Percentiles rank a stretch among this genome's conserved stretches.
These are phyloP conservation scores for Sciurus carolinensis DNA, from an alignment of 2,797 vertebrate species.

Conservation along the genomic window DNA sequence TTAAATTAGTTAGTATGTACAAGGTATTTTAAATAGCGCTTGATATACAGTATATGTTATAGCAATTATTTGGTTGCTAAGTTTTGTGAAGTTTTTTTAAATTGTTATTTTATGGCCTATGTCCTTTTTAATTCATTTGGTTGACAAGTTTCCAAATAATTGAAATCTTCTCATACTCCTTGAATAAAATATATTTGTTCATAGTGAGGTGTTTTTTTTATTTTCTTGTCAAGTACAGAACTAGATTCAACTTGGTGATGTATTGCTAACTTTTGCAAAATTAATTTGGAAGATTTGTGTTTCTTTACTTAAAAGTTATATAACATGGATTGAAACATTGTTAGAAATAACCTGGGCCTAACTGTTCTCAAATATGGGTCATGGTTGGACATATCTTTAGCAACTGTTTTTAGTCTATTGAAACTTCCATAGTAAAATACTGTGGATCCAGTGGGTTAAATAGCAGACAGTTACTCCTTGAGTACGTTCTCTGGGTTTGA, in stretches of 20 bases:
- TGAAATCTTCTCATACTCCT: neutral
- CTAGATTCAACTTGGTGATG: constrained; percentile 1
- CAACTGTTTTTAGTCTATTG: neutral
- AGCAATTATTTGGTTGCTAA: neutral
- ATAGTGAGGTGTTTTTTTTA: neutral
- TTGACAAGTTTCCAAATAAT: neutral
- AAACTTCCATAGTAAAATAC: neutral
- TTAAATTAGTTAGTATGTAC: neutral
- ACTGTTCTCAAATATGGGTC: neutral
- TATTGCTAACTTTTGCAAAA: constrained; percentile 26
- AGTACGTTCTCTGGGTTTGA: neutral
- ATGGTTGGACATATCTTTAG: neutral
- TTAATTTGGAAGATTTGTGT: neutral
- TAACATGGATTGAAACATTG: neutral
- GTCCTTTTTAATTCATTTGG: neutral
- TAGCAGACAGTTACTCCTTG: no score
- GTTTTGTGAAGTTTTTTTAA: neutral
- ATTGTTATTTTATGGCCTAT: neutral
- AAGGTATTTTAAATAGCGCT: neutral
- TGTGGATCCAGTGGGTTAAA: neutral
- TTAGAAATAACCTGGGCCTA: neutral
- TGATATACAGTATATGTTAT: neutral
- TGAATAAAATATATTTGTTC: constrained; percentile 8
- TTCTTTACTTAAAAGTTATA: neutral
- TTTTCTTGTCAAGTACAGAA: neutral